These are phyloP conservation scores for Mastigias papua DNA, from an alignment of 30 jellyfish, hydroid and myxozoan species.

Conservation along the genomic window DNA sequence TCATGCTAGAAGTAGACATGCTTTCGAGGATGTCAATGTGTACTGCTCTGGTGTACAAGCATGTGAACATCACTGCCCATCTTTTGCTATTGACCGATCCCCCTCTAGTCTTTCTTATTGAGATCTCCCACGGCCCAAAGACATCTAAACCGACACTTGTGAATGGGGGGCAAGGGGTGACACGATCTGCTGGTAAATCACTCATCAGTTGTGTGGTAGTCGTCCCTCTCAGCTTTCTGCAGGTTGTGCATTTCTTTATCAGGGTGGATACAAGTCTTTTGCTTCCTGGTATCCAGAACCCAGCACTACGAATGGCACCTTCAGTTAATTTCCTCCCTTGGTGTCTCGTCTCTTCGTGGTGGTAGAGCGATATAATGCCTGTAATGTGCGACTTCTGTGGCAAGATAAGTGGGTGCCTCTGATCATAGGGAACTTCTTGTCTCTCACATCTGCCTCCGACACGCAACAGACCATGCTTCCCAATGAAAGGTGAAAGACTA, in stretches of 20 bases:
- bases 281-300: too few species aligned
- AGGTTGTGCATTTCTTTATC: constrained; percentile 51
- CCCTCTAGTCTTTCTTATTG: constrained; percentile 9
- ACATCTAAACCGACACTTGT: constrained; percentile 45
- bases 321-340: too few species aligned
- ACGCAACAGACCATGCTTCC: constrained; percentile 61
- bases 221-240: constrained; percentile 41
- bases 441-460: constrained; percentile 57
- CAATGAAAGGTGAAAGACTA: constrained; percentile 42
- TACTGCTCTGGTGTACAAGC: constrained; percentile 48
- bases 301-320: too few species aligned
- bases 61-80: constrained; percentile 11
- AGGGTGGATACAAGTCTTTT: constrained; percentile 23
- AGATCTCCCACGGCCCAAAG: constrained; percentile 53
- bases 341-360: too few species aligned
- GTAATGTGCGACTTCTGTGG: constrained; percentile 49
- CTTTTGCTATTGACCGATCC: constrained; percentile 32
- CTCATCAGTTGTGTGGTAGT: constrained; percentile 64
- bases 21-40: constrained; percentile 54
- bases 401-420: constrained; percentile 47
- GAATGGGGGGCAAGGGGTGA: constrained; percentile 59
- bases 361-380: too few species aligned
- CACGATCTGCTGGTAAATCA: constrained; percentile 70
- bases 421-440: constrained; percentile 46
- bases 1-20: constrained; percentile 37